A percentile compares a stretch with the other conserved stretches of the same genome.
Evolutionary conservation across 2,113 vertebrate genomes (phyloP).

Genomic region (Paedocypris sp.): DNA sequence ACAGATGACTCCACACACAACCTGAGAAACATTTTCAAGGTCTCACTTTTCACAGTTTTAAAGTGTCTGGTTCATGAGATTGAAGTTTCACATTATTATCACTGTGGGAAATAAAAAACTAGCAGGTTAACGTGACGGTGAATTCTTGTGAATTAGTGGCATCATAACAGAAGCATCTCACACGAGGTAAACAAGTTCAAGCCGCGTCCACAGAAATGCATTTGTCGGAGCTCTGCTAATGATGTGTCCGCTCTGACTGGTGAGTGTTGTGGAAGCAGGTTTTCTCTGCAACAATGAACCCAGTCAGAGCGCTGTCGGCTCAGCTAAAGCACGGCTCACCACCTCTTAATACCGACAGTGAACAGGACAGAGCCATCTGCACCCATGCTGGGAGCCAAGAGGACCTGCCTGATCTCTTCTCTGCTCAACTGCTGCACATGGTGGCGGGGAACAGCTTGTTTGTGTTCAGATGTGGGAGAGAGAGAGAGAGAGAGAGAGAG

Average conservation of each 20-base stretch:
- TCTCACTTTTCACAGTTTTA: too few species aligned
- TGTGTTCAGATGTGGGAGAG: neutral
- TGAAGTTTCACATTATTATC: too few species aligned
- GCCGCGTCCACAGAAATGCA: neutral
- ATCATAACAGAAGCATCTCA: neutral
- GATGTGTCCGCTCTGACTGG: neutral
- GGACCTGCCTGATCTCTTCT: conserved; percentile 11
- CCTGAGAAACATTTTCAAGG: too few species aligned
- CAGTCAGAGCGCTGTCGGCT: conserved; percentile 46
- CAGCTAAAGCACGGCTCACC: conserved; percentile 51
- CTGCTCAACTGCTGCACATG: neutral
- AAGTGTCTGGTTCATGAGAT: too few species aligned
- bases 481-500: too few species aligned
- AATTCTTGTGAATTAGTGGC: neutral
- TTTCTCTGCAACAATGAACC: conserved; percentile 21
- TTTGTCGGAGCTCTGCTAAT: conserved; percentile 13
- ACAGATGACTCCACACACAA: too few species aligned
- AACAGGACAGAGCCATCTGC: conserved; percentile 37
- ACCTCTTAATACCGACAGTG: conserved; percentile 30
- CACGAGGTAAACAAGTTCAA: conserved; percentile 2
- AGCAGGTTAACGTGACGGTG: neutral
- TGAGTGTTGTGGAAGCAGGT: conserved; percentile 20
- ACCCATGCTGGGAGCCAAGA: conserved; percentile 17
- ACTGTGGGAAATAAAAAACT: too few species aligned
- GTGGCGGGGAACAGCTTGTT: conserved; percentile 1